Evolutionary conservation across 2,888 invertebrate species (phyloP).

Genomic region (Polia nebulosa): DNA sequence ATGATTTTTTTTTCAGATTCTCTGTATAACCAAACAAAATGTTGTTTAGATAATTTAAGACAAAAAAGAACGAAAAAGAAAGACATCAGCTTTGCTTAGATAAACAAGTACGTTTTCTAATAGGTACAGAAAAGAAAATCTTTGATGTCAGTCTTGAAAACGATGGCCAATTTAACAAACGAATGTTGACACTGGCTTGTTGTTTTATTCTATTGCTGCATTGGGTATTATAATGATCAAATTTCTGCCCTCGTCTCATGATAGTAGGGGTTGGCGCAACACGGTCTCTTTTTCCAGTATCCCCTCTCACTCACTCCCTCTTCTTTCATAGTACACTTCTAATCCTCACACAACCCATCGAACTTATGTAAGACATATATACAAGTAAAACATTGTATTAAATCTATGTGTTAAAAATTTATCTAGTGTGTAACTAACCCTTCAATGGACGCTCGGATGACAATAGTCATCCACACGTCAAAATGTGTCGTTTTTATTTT

Average conservation of each 20-base stretch:
- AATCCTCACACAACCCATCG: neutral
- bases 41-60: conserved; percentile 18
- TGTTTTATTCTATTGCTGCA: neutral
- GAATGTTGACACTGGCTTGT: neutral
- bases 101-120: neutral
- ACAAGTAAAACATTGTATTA: too few species aligned
- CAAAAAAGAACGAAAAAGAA: neutral
- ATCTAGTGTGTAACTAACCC: too few species aligned
- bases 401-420: too few species aligned
- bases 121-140: neutral
- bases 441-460: too few species aligned
- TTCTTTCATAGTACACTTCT: neutral
- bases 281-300: neutral
- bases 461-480: too few species aligned
- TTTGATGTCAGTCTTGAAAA: neutral
- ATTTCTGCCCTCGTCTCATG: too few species aligned
- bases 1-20: neutral
- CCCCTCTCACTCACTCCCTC: too few species aligned
- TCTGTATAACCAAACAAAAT: neutral
- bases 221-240: neutral
- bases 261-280: neutral
- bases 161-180: neutral
- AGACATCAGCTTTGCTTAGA: neutral
- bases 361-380: too few species aligned
- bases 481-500: too few species aligned